These are phyloP conservation scores for Nemoura dubitans DNA, from an alignment of 2,888 invertebrate species.

Conservation along the genomic window DNA sequence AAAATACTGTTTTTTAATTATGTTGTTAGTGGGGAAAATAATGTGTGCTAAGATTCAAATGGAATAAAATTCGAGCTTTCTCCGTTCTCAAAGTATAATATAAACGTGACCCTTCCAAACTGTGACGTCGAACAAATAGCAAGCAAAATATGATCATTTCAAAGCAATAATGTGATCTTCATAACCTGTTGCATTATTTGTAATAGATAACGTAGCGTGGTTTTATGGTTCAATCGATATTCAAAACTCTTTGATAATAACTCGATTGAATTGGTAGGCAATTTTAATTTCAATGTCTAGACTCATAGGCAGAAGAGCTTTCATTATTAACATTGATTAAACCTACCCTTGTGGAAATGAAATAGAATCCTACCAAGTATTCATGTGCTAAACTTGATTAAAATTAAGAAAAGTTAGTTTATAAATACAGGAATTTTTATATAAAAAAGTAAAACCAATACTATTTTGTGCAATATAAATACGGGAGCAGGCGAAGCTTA, in stretches of 20 bases:
- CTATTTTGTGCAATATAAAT: conserved; percentile 32
- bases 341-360: background rate
- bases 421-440: conserved; percentile 33
- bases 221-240: background rate
- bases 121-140: background rate
- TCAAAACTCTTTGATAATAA: background rate
- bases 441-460: conserved; percentile 41
- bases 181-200: conserved; percentile 5
- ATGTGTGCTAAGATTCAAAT: background rate
- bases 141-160: background rate
- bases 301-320: background rate
- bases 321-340: background rate
- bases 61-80: background rate
- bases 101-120: background rate
- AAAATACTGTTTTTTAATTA: background rate
- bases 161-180: conserved; percentile 5
- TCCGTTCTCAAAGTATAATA: background rate
- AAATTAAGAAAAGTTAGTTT: background rate
- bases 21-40: background rate
- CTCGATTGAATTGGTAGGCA: background rate
- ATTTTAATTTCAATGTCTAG: background rate
- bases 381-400: background rate
- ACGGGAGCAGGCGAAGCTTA: background rate
- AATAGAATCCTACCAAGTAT: background rate
- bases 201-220: background rate